Base-by-base conservation (phyloP, 2,797 vertebrate species). In the Nannoperca australis region DNA sequence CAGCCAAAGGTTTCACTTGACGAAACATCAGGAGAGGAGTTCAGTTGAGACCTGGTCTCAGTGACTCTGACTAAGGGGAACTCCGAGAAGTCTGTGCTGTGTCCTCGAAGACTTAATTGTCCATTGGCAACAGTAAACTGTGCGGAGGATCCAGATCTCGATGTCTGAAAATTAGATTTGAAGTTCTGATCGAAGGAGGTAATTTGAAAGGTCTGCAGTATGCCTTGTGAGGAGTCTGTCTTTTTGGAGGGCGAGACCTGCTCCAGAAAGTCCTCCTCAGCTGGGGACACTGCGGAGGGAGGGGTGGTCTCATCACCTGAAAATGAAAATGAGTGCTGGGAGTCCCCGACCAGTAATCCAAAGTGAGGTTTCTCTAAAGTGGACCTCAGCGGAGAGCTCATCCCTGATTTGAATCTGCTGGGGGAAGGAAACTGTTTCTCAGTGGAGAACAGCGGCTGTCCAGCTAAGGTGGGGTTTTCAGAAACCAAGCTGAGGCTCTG, bases 231-330 rank as follows among this genome's bases (percentile, higher is more conserved):
- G 45, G 97, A 90, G 70, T 99, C 98, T 49, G 96, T 94, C 95
- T 99, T 99, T 96, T 99, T 99, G 81, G 97, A 96, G 91, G 97
- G 96, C n/a, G 97, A 97, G 81, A 98, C 98, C 94, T 99, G 97
- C 93, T 99, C 98, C 89, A 99, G 93, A 88, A 99, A 99, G 95
- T 99, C 98, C 90, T 99, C 97, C 87, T 98, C 97, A 7, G 97
- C 96, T 4, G 97, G 96, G 30, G 97, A 97, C 85, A 97, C 97
- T 3, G 97, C 97, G 17, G 96, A 93, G 81, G 98, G 97, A 88
- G 97, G 97, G 82, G 97, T 98, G 87, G 97, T 96, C 88, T 99
- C 98, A 50, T 99, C 98, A 71, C 97, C 97, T 90, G 97, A 97
- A 95, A 99, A 99, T 53, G 98, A 97, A 94, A 99, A 99, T 7